phyloP scores from a whole-genome alignment of 2,113 vertebrate species.

The Astur gentilis region DNA sequence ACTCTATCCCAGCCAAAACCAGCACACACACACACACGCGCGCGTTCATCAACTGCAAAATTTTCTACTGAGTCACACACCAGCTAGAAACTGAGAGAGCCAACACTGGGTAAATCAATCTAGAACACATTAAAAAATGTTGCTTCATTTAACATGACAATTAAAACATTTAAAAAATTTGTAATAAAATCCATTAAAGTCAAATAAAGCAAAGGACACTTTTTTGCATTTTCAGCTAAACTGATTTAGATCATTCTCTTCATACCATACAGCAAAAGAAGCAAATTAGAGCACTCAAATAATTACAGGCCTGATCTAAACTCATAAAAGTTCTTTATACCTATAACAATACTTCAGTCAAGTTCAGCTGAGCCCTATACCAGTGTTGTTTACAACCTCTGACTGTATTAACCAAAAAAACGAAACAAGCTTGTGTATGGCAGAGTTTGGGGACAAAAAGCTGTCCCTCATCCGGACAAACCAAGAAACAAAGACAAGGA shows the following conservation, averaged over 20 bases:
- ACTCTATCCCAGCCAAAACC: too few species aligned
- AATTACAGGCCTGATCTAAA: not conserved
- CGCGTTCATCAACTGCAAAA: rapidly evolving
- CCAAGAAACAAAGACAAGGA: not conserved
- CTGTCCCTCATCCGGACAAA: not conserved
- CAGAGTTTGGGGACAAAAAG: not conserved
- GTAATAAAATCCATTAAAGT: not conserved
- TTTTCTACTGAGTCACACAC: not conserved
- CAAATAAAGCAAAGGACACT: not conserved
- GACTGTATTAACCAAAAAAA: not conserved
- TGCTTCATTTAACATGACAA: not conserved
- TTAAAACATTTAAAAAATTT: not conserved
- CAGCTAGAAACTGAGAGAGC: not conserved
- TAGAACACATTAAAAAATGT: not conserved
- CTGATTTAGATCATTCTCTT: not conserved
- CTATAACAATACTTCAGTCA: not conserved
- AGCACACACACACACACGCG: too few species aligned
- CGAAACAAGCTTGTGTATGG: not conserved
- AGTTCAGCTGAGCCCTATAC: not conserved
- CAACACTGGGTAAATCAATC: not conserved
- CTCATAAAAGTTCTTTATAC: not conserved
- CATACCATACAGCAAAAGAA: not conserved
- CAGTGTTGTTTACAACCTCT: not conserved
- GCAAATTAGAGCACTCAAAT: not conserved
- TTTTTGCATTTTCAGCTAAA: not conserved